These are phyloP conservation scores for Esox masquinongy DNA, from an alignment of 2,797 vertebrate genomes.

Conservation along the genomic window DNA sequence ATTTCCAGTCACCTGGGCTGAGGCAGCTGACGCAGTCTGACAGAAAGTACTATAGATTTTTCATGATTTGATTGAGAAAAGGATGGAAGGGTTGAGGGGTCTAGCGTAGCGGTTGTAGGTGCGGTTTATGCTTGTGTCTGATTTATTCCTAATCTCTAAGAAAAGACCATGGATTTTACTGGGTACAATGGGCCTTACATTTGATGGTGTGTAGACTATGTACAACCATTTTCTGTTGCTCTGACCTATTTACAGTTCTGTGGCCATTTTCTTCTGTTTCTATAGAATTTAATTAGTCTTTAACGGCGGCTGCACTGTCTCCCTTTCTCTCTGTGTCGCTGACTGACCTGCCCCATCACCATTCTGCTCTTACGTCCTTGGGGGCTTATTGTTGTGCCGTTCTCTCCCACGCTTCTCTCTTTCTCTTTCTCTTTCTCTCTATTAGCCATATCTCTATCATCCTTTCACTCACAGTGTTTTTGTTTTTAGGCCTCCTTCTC, in stretches of 20 bases:
- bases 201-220: not conserved
- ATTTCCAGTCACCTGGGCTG: not conserved
- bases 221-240: not conserved
- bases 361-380: constrained; percentile 45
- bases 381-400: constrained; percentile 51
- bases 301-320: not conserved
- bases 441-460: constrained; percentile 14
- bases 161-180: not conserved
- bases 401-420: constrained; percentile 23
- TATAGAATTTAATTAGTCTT: not conserved
- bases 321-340: constrained; percentile 26
- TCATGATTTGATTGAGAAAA: not conserved
- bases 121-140: not conserved
- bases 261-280: not conserved
- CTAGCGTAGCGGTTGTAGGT: not conserved
- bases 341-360: constrained; percentile 26
- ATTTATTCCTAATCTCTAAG: not conserved
- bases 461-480: constrained; percentile 3
- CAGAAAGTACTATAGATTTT: not conserved
- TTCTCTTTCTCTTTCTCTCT: constrained; percentile 35
- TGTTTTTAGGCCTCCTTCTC: constrained; percentile 34
- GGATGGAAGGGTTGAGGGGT: not conserved
- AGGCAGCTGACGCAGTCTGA: not conserved
- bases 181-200: not conserved
- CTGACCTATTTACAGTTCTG: not conserved